Evolutionary conservation across 2,797 vertebrate genomes (phyloP).

Genomic region (Lutjanus argentimaculatus): DNA sequence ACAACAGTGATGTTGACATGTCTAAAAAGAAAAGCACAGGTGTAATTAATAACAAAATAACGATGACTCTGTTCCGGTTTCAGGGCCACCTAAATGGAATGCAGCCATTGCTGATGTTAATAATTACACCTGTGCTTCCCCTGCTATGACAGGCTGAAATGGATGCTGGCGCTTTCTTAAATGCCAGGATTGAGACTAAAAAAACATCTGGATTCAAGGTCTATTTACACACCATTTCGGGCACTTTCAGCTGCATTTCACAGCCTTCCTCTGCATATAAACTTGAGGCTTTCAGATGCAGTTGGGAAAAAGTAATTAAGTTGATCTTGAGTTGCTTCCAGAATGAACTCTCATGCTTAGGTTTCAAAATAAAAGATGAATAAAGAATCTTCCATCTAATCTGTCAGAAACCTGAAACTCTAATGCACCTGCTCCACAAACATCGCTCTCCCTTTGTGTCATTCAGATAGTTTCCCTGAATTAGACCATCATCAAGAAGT

Average conservation of each 20-base stretch:
- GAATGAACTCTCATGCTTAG: neutral
- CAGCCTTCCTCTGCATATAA: neutral
- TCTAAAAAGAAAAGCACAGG: neutral
- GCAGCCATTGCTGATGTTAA: neutral
- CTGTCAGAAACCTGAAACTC: constrained; percentile 54
- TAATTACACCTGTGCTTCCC: neutral
- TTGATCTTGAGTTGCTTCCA: constrained; percentile 37
- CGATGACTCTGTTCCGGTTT: neutral
- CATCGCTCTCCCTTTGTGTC: constrained; percentile 24
- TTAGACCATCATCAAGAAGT: constrained; percentile 39
- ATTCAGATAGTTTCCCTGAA: constrained; percentile 40
- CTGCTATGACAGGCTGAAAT: neutral
- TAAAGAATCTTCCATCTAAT: constrained; percentile 26
- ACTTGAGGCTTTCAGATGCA: neutral
- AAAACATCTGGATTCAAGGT: neutral
- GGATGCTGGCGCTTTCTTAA: neutral
- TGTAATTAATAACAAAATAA: neutral
- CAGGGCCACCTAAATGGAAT: neutral
- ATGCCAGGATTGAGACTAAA: neutral
- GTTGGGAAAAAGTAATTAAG: neutral
- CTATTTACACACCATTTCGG: neutral
- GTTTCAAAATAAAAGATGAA: constrained; percentile 27
- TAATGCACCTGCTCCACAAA: constrained; percentile 54
- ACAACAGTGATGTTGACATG: neutral
- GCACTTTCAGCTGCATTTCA: neutral